Conservation (phyloP, 2,113 vertebrate genomes). For the Nerophis ophidion region DNA sequence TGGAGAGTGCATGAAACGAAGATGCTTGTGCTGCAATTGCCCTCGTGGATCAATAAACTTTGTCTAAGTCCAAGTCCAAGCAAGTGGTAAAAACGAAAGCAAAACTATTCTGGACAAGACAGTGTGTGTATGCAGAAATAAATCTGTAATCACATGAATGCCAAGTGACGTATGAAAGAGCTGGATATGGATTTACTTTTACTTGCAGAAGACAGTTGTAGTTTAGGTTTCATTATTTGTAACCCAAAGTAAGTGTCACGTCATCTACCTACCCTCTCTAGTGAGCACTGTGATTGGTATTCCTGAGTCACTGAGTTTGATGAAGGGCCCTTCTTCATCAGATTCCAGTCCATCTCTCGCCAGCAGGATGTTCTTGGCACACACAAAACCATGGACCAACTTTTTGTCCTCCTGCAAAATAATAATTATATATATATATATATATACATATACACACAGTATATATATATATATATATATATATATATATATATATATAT, state of each 20-base stretch:
- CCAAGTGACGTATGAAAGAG: background rate
- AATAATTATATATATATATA: too few species aligned
- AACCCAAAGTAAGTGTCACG: background rate
- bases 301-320: constrained; percentile 95
- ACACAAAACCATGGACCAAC: constrained; percentile 92
- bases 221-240: background rate
- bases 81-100: too few species aligned
- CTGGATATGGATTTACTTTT: background rate
- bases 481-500: background rate
- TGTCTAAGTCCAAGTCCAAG: too few species aligned
- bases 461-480: too few species aligned
- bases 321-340: constrained; percentile 86
- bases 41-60: too few species aligned
- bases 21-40: too few species aligned
- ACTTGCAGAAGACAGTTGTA: background rate
- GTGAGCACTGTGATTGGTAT: constrained; percentile 89
- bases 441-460: too few species aligned
- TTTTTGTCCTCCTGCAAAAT: constrained; percentile 90
- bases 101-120: too few species aligned
- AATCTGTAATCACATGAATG: too few species aligned
- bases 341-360: constrained; percentile 82
- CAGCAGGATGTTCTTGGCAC: constrained; percentile 92
- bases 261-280: constrained; percentile 78
- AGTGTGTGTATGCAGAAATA: too few species aligned
- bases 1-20: too few species aligned